A percentile compares a stretch with the other conserved stretches of the same genome.
phyloP scores from a whole-genome alignment of 2,797 vertebrate species.

The Cyprinodon diabolis region DNA sequence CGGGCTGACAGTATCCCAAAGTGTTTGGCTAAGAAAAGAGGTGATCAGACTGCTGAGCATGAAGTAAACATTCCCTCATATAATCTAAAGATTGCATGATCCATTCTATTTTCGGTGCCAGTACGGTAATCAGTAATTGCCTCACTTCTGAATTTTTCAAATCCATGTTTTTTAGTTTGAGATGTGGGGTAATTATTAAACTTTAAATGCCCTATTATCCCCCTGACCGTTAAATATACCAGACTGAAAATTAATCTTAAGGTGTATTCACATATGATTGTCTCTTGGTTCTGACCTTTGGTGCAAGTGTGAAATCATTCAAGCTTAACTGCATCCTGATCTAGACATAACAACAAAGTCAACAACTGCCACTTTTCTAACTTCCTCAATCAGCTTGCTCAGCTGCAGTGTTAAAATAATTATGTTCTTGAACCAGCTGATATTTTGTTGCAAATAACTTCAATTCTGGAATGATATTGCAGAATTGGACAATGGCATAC shows the following conservation, averaged over 20 bases:
- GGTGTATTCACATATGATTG: no score
- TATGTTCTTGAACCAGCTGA: not conserved
- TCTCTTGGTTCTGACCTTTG: no score
- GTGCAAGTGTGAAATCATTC: no score
- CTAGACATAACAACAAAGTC: no score
- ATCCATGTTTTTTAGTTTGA: slow-evolving; percentile 12
- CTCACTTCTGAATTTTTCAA: slow-evolving; percentile 17
- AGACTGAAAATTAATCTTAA: not conserved
- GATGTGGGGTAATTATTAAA: not conserved
- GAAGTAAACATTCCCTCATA: slow-evolving; percentile 33
- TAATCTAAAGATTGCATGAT: slow-evolving; percentile 30
- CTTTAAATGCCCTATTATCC: not conserved
- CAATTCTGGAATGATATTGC: not conserved
- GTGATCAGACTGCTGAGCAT: slow-evolving; percentile 66
- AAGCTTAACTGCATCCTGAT: no score
- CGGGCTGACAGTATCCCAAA: slow-evolving; percentile 64
- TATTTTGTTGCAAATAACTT: not conserved
- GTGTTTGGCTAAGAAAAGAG: slow-evolving; percentile 65
- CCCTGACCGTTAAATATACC: not conserved
- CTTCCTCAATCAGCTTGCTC: not conserved
- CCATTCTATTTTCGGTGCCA: slow-evolving; percentile 11
- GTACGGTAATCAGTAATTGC: slow-evolving; percentile 4
- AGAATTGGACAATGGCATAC: not conserved
- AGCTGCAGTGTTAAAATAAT: not conserved
- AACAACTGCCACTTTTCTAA: not conserved